Base-by-base conservation (phyloP, 2,888 invertebrate species). In the Invenusta paracnida region DNA sequence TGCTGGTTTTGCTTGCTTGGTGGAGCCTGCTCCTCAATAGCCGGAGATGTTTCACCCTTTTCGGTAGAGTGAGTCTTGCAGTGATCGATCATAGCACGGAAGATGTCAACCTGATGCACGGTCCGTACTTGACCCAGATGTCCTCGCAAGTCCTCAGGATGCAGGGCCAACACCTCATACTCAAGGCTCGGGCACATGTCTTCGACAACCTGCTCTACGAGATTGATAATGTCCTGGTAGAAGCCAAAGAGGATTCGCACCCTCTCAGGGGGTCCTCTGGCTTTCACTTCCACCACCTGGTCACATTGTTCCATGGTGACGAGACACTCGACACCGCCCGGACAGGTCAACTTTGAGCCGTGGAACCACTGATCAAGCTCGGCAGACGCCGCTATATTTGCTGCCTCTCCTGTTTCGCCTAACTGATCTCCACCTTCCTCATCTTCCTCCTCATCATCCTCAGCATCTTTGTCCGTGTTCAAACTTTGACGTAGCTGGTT, bases 281-380 rank as follows among this genome's bases (percentile, higher is more conserved):
- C 93, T 92, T 94, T 94, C 79, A 94, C 92, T 90, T 94, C 94
- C 67, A 94, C 92, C 87, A 92, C 93, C 86, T 90, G 90, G 82
- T 90, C 89, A 67, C 89, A 88, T 67, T 89, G 87, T 86, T 93
- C 93, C 88, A 94, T 91, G 0, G 93, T 94, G 23, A 95, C 92
- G 84, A 95, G 92, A 85, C 94, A 94, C 90, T 95, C 95, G 87
- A 94, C 92, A 17, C 31, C 30, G 67, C 93, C 93, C 0, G 94
- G 94, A 82, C 94, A 93, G 89, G 94, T 94, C 88, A 94, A 92
- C 90, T 94, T 94, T 66, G 94, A 94, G 67, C 94, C 94, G 88
- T 93, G 92, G 90, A 93, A 93, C 94, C 94, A 94, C 90, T 95
- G 95, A 88, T 94, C 94, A 67, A 95, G 91, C 90, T 94, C 94